These are phyloP conservation scores for Spodoptera litura DNA, from an alignment of 1,140 invertebrate species.

Conservation along the genomic window DNA sequence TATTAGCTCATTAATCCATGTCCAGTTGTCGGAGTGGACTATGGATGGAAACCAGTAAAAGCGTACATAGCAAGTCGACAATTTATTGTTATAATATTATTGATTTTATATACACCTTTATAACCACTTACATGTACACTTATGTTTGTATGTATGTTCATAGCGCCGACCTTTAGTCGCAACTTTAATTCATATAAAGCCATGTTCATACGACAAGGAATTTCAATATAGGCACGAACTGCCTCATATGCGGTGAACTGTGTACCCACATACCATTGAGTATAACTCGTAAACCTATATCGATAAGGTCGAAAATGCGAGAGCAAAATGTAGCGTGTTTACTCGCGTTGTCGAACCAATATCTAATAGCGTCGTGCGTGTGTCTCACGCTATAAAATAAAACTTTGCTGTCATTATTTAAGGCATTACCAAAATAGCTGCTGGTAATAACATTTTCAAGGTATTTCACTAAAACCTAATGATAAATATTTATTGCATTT, in stretches of 20 bases:
- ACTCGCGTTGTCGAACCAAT: conserved; percentile 36
- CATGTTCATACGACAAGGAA: conserved; percentile 42
- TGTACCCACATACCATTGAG: background rate
- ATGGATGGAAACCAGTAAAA: too few species aligned
- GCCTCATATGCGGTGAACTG: conserved; percentile 49
- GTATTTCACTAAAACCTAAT: too few species aligned
- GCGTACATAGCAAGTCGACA: background rate
- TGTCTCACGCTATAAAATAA: conserved; percentile 15
- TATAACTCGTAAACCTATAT: background rate
- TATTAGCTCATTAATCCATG: too few species aligned
- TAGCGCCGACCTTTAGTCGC: background rate
- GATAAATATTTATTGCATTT: too few species aligned
- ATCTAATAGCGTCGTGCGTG: conserved; percentile 36
- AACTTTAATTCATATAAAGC: conserved; percentile 4
- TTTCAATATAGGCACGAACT: conserved; percentile 54
- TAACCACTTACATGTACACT: background rate
- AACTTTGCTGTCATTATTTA: background rate
- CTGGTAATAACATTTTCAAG: background rate
- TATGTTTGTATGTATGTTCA: background rate
- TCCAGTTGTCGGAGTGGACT: too few species aligned
- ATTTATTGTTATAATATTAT: too few species aligned
- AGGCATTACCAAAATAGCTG: background rate
- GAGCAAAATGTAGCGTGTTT: conserved; percentile 37
- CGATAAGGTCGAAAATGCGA: conserved; percentile 25
- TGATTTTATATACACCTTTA: too few species aligned